Evolutionary conservation across 2,797 vertebrate genomes (phyloP), one percentile per base, ranked within the genome.

Genomic region (Myotis vivesi): DNA sequence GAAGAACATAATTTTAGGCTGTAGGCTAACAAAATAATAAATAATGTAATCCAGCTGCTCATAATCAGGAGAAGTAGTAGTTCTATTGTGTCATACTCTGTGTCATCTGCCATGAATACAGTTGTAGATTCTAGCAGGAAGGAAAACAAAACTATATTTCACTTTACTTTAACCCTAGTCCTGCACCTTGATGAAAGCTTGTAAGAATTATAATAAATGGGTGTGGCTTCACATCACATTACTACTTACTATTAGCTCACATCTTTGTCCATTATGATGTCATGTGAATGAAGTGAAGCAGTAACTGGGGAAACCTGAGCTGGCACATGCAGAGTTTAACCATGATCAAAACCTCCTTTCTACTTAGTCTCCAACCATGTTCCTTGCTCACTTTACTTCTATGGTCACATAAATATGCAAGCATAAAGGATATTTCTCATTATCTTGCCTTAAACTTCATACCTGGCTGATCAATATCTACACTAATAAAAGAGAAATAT

Each of bases 231-330:
- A 46, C 28, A 38, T 57, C n/a, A 25, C 49, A 30, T 64, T 13
- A 38, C 25, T 53, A 33, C 30, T 87, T n/a, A 79, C 28, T 64
- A 91, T 16, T 71, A 38, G 20, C 20, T 0, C 75, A 88, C 2
- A 64, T 13, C 20, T 87, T 55, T 89, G 28, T 64, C 46, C 81
- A 92, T 94, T 97, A 68, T 96, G 1, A 89, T 92, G 90, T 96
- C 92, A 96, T 68, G 19, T 75, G 5, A 38, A 76, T 46, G 6
- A 76, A 75, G 17, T 20, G 33, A 30, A 76, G 2, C 4, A 81
- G 72, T 89, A 81, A 88, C 87, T 33, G n/a, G 9, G 77, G 38
- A 20, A 95, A 89, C 71, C 5, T 53, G 22, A 1, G 49, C 22
- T 49, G 64, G 17, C 19, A 81, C 33, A 66, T 5, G n/a, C 16